These are phyloP conservation scores for Strigamia crassipes DNA, from an alignment of 2,888 invertebrate genomes.

Conservation along the genomic window DNA sequence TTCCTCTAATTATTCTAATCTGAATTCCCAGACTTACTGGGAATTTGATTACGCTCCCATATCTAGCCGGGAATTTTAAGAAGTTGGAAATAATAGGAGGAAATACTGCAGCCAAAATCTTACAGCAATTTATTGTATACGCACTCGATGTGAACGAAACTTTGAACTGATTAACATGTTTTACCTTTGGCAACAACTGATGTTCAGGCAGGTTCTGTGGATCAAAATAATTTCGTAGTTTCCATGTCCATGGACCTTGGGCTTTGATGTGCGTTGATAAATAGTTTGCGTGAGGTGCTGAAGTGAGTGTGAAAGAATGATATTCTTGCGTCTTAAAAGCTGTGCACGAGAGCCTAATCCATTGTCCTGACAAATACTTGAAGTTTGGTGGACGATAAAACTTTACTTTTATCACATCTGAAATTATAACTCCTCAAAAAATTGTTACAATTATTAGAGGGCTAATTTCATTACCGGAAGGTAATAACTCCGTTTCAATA, in stretches of 20 bases:
- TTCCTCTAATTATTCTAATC: background rate
- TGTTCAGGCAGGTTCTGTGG: slow-evolving; percentile 87
- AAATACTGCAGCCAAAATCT: no score
- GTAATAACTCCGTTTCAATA: slow-evolving; percentile 87
- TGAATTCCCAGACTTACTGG: no score
- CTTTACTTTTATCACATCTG: slow-evolving; percentile 68
- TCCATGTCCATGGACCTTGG: slow-evolving; percentile 96
- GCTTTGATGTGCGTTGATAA: slow-evolving; percentile 93
- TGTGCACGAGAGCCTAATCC: slow-evolving; percentile 90
- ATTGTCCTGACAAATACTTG: slow-evolving; percentile 91
- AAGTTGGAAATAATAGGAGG: no score
- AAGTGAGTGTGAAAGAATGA: slow-evolving; percentile 93
- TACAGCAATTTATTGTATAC: background rate
- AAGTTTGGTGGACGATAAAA: slow-evolving; percentile 94
- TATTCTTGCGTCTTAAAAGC: slow-evolving; percentile 86
- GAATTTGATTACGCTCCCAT: no score
- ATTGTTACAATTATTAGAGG: background rate
- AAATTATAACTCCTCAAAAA: background rate
- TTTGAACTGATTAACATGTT: background rate
- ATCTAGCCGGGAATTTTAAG: no score
- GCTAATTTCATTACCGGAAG: slow-evolving; percentile 65
- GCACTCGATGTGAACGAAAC: background rate
- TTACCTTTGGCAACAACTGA: slow-evolving; percentile 73
- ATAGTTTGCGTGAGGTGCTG: slow-evolving; percentile 93
- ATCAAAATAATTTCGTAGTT: slow-evolving; percentile 89